Evolutionary conservation across 2,797 vertebrate species (phyloP), one percentile per base, ranked within the genome.

Genomic region (Dryobates pubescens): DNA sequence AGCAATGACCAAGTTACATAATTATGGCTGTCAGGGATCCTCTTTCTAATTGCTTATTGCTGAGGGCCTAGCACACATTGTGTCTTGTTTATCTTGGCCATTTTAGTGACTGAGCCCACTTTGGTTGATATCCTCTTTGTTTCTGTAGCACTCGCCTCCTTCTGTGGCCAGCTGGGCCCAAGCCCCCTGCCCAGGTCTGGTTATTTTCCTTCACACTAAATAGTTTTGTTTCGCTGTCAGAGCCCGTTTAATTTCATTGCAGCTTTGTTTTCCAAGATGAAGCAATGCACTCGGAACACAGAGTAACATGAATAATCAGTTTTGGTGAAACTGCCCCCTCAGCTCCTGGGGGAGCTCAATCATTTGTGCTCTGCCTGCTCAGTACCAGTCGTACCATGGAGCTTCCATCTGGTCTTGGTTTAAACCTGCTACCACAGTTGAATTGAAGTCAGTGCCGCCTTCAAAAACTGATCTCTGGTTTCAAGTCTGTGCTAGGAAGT

Each of bases 151-250:
- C 82, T 96, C 3, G 0, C 74, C 95, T 89, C 95, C 94, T 92
- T 86, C 89, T 3, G 11, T 1, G 63, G 79, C 79, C 92, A 95
- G 90, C 96, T 95, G 92, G 67, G 78, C 77, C 90, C 6, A 1
- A 79, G 29, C 27, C 49, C 68, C 70, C 69, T 54, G 3, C 59
- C 68, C 87, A 19, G 54, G 24, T 59, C 85, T 80, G 57, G 38
- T 92, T 96, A 75, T 96, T 96, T 97, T 73, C 56, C 54, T 86
- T 89, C 74, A 62, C 91, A 76, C 64, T 81, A 57, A 78, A 75
- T 16, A 76, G 91, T 88, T 96, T 94, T 81, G 78, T 59, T 95
- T 94, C 47, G 0, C 90, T 1, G 9, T 88, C 83, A 88, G 94
- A 69, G 74, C 29, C 73, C 80, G 87, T 43, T 88, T 82, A 45